Evolutionary conservation across 2,113 vertebrate species (phyloP), one percentile per base, ranked within the genome.

Genomic region (Anoplopoma fimbria): DNA sequence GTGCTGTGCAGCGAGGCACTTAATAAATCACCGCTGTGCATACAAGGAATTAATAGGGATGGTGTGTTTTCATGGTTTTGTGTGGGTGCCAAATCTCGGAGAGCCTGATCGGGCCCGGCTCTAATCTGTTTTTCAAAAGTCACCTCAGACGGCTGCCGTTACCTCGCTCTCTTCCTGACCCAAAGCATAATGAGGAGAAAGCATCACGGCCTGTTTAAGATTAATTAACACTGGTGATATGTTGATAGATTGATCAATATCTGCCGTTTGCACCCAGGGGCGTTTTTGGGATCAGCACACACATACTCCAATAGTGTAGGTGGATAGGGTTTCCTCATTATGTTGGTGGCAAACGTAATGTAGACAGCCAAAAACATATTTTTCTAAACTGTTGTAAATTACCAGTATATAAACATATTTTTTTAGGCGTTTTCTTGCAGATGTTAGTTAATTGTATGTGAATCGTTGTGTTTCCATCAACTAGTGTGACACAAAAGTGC

Each of bases 21-120:
- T 96, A 92, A 96, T 97, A 97, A 97, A 97, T 97, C 96, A 97
- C 93, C 70, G 91, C 77, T 87, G 91, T 89, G 91, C 89, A 88
- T 87, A 82, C 89, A 87, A 88, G 89, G 89, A 82, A 91, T 93
- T 94, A 94, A 92, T 91, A 92, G 81, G 79, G 81, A 89, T 77
- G 86, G 83, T 92, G 88, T 93, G 89, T 91, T 92, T 93, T 84
- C 77, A 87, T 77, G 89, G 89, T 87, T 91, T 1, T 94, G 84
- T 83, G 86, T 74, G 51, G 68, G 77, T 73, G 92, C 92, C 94
- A 94, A 88, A 91, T 93, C 88, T 87, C 89, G 72, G 90, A 89
- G 80, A 91, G 86, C 68, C 90, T 90, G 83, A 83, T 87, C 83
- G 86, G 87, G 77, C 60, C 36, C 67, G 9, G 79, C 69, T 92